These are phyloP conservation scores for Leptodirus hochenwartii DNA, from an alignment of 2,888 invertebrate genomes.

Conservation along the genomic window DNA sequence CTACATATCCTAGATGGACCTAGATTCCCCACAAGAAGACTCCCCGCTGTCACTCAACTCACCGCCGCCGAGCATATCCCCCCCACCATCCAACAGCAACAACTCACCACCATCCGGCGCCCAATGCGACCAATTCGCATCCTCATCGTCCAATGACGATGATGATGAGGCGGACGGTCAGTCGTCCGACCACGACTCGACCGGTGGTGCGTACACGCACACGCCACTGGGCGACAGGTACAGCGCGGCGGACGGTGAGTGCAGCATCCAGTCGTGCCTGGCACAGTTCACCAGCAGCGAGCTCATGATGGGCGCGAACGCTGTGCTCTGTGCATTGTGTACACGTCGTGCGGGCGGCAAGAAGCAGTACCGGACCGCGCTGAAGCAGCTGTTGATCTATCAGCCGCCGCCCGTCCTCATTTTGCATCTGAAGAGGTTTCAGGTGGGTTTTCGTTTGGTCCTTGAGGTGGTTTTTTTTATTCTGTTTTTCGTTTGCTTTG, in stretches of 20 bases:
- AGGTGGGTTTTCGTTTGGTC: constrained; percentile 32
- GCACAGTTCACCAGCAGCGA: constrained; percentile 86
- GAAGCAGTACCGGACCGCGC: constrained; percentile 62
- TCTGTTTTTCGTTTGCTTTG: constrained; percentile 7
- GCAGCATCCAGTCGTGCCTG: constrained; percentile 75
- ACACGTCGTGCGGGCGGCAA: constrained; percentile 55
- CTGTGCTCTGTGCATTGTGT: constrained; percentile 84
- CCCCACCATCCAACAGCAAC: too few species aligned
- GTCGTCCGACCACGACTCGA: constrained; percentile 15
- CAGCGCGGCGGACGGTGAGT: constrained; percentile 49
- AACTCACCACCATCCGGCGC: too few species aligned
- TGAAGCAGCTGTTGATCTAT: constrained; percentile 72
- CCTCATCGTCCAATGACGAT: constrained; percentile 19
- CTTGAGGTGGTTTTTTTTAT: constrained; percentile 2
- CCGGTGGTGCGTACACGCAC: too few species aligned
- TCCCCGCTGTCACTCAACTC: too few species aligned
- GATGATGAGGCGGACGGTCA: constrained; percentile 20
- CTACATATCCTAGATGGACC: constrained; percentile 26
- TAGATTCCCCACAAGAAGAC: too few species aligned
- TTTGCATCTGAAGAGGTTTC: constrained; percentile 89
- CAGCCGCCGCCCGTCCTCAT: constrained; percentile 88
- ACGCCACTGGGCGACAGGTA: constrained; percentile 30
- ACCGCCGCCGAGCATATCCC: too few species aligned
- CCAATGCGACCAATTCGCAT: too few species aligned
- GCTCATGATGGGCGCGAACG: constrained; percentile 78